These are phyloP conservation scores for Sciaenops ocellatus DNA, from an alignment of 2,797 vertebrate genomes.

Conservation along the genomic window DNA sequence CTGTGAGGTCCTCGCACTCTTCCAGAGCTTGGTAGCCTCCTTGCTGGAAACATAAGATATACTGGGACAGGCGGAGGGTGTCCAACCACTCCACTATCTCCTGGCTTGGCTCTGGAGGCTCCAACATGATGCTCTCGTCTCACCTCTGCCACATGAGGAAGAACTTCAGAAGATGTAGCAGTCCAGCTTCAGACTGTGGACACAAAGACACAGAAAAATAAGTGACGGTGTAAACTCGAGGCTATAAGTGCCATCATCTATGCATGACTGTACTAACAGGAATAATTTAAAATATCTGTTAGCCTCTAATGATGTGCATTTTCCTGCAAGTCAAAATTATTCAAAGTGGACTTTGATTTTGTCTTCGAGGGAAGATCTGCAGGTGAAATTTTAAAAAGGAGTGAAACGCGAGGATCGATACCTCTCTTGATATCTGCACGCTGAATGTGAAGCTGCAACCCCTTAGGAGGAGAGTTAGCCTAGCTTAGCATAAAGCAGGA, in stretches of 20 bases:
- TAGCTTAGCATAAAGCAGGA: not conserved
- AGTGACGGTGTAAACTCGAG: not conserved
- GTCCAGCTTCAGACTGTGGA: slow-evolving; percentile 33
- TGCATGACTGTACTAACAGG: not conserved
- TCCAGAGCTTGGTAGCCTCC: slow-evolving; percentile 84
- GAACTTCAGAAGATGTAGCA: not conserved
- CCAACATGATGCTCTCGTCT: slow-evolving; percentile 82
- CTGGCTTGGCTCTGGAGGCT: slow-evolving; percentile 67
- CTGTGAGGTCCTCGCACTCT: slow-evolving; percentile 88
- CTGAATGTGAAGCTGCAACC: not conserved
- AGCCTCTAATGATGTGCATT: not conserved
- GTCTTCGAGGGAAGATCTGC: not conserved
- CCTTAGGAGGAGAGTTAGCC: too few relatives aligned
- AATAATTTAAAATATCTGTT: not conserved
- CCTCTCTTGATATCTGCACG: too few relatives aligned
- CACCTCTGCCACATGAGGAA: slow-evolving; percentile 44
- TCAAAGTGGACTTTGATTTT: slow-evolving; percentile 1
- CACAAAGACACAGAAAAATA: slow-evolving; percentile 26
- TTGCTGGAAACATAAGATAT: slow-evolving; percentile 83
- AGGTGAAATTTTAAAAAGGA: not conserved
- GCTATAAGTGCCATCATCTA: not conserved
- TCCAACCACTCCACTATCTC: slow-evolving; percentile 89
- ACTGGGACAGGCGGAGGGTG: slow-evolving; percentile 90
- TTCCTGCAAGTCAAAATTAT: not conserved
- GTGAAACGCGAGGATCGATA: not conserved